Evolutionary conservation across 2,888 invertebrate species (phyloP).

Genomic region (Synergus itoensis): DNA sequence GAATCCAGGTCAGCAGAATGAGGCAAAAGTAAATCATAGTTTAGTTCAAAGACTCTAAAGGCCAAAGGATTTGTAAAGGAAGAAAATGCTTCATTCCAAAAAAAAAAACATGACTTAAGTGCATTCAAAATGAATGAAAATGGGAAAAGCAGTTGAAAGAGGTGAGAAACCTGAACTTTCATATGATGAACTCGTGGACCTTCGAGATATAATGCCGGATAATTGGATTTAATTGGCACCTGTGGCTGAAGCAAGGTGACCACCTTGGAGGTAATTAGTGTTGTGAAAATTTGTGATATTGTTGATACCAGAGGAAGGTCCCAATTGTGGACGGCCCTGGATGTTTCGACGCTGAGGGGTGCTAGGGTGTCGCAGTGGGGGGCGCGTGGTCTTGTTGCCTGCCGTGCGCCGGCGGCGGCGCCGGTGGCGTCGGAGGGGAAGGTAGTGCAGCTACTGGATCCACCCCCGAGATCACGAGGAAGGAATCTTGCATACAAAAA

Average conservation of each 20-base stretch:
- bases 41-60: neutral
- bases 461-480: slow-evolving; percentile 81
- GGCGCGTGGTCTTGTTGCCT: slow-evolving; percentile 78
- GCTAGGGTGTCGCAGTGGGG: slow-evolving; percentile 79
- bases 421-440: slow-evolving; percentile 73
- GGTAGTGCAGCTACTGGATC: slow-evolving; percentile 78
- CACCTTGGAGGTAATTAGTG: neutral
- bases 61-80: neutral
- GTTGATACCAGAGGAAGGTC: neutral
- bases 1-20: slow-evolving; percentile 16
- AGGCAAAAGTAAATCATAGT: neutral
- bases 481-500: slow-evolving; percentile 70
- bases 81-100: neutral
- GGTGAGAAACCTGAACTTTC: neutral
- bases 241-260: neutral
- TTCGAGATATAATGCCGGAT: neutral
- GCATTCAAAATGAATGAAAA: neutral
- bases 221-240: neutral
- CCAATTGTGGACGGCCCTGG: slow-evolving; percentile 27
- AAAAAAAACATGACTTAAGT: neutral
- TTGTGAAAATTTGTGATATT: slow-evolving; percentile 1
- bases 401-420: slow-evolving; percentile 79
- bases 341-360: slow-evolving; percentile 64
- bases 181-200: neutral
- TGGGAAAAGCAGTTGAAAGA: neutral